Percentiles rank a stretch among this genome's conserved stretches.
phyloP scores from a whole-genome alignment of 2,888 invertebrate genomes.

The Acleris emargana region DNA sequence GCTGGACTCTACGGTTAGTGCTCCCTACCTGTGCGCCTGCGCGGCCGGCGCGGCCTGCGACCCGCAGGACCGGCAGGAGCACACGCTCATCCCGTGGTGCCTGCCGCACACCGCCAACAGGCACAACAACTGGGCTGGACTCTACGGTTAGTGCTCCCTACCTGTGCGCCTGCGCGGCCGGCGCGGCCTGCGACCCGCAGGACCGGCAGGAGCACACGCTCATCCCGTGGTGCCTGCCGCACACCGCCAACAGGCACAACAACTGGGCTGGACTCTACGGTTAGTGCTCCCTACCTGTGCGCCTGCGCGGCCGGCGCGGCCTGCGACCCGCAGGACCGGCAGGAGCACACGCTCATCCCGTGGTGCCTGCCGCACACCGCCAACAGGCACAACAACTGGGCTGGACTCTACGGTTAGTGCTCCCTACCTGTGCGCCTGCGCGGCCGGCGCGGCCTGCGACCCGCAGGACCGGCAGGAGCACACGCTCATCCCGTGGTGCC shows the following conservation, averaged over 20 bases:
- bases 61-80: constrained; percentile 89
- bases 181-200: constrained; percentile 84
- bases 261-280: constrained; percentile 94
- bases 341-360: constrained; percentile 92
- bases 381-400: constrained; percentile 93
- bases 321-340: constrained; percentile 89
- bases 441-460: constrained; percentile 81
- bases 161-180: constrained; percentile 38
- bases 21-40: neutral
- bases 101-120: constrained; percentile 93
- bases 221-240: constrained; percentile 95
- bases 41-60: constrained; percentile 81
- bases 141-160: constrained; percentile 83
- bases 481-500: constrained; percentile 94
- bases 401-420: constrained; percentile 88
- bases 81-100: constrained; percentile 95
- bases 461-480: constrained; percentile 89
- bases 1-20: constrained; percentile 89
- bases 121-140: constrained; percentile 94
- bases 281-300: constrained; percentile 39
- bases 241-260: constrained; percentile 93
- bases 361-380: constrained; percentile 95
- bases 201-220: constrained; percentile 92
- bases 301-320: constrained; percentile 46
- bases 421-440: neutral